These are phyloP conservation scores for Thalassarche chlororhynchos DNA, from an alignment of 2,113 vertebrate genomes.

Conservation along the genomic window DNA sequence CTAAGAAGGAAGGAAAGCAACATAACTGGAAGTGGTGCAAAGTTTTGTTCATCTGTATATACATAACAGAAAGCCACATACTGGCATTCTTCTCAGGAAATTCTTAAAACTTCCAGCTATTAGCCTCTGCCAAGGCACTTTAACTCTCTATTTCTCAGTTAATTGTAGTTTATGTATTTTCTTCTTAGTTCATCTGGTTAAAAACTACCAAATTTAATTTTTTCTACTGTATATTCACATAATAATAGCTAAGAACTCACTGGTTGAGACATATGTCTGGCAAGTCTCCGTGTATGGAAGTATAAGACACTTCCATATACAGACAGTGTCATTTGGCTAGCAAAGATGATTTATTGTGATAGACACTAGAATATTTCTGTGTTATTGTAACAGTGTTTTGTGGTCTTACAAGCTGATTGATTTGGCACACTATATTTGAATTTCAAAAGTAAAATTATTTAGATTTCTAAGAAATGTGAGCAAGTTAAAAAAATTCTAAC, in stretches of 20 bases:
- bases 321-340: not conserved
- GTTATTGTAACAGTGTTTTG: not conserved
- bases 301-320: not conserved
- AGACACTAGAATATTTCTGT: not conserved
- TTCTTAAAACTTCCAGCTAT: not conserved
- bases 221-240: not conserved
- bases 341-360: not conserved
- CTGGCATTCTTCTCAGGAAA: not conserved
- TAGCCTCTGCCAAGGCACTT: not conserved
- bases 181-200: not conserved
- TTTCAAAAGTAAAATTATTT: not conserved
- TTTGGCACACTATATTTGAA: not conserved
- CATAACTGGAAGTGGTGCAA: not conserved
- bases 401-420: not conserved
- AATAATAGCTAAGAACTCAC: not conserved
- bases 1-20: not conserved
- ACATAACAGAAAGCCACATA: not conserved
- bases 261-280: not conserved
- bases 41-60: not conserved
- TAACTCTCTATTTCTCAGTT: not conserved
- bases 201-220: not conserved
- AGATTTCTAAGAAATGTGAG: not conserved
- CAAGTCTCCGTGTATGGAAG: not conserved
- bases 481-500: not conserved
- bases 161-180: not conserved